Evolutionary conservation across 2,113 vertebrate genomes (phyloP), one percentile per base, ranked within the genome.

Genomic region (Cygnus buccinator): DNA sequence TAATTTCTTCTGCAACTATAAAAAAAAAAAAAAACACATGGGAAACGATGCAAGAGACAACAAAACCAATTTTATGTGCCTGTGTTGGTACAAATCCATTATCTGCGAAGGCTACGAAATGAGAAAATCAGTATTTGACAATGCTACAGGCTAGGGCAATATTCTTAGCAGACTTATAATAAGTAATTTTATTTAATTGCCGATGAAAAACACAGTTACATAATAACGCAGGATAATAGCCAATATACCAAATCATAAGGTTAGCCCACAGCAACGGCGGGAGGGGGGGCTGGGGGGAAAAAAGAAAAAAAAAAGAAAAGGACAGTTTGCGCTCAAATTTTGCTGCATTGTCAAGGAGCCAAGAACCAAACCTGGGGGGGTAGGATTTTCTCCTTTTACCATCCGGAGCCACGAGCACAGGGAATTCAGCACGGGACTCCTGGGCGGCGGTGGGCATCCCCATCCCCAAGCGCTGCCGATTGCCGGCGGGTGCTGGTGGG

Each of bases 321-420:
- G 79, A 57, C 46, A 92, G 68, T 76, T 83, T 9, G 37, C 73
- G 43, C 48, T 84, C 48, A 90, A 74, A 91, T 97, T 96, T 91
- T 96, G 96, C 97, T 97, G 98, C 97, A 97, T 96, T 97, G 95
- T 95, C 96, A 88, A 39, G 48, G 31, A 95, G 75, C 86, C 95
- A 96, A 91, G 52, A 81, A 41, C 20, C 54, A 37, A 70, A 92
- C 44, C 65, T n/a, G 63, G 17, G 72, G 76, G 75, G 46, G 20
- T 7, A 44, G 46, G 46, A 22, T 48, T 21, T 83, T 11, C 44
- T 90, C 20, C 63, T 68, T 46, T 46, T 3, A 33, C 55, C 46
- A 48, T n/a, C 65, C 82, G 84, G 28, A 50, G 72, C 61, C 8
- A 3, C 0, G 75, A 48, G 20, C 55, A 43, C 31, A 13, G 14